These are phyloP conservation scores for Alectoris magna DNA, from an alignment of 2,797 vertebrate genomes.

Conservation along the genomic window DNA sequence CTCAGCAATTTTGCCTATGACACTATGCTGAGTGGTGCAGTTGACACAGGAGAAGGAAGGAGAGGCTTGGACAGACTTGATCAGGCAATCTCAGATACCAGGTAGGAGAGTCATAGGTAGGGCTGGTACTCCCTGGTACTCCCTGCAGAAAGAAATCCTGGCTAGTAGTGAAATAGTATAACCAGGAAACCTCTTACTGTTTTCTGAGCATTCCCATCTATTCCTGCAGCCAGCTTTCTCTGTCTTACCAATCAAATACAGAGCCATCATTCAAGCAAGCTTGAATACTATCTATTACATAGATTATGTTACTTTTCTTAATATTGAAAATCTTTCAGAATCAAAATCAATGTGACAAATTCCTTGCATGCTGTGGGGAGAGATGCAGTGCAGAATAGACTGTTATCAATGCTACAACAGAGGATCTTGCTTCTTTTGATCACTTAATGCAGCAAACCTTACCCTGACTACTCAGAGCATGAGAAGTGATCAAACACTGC, in stretches of 20 bases:
- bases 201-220: background rate
- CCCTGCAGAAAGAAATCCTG: background rate
- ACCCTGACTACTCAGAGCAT: background rate
- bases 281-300: background rate
- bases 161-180: no score
- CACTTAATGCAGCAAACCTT: conserved; percentile 21
- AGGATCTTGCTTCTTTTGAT: conserved; percentile 58
- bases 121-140: background rate
- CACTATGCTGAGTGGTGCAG: no score
- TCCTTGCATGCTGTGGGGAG: background rate
- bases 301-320: background rate
- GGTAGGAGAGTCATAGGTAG: background rate
- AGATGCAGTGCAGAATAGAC: background rate
- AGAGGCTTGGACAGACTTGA: no score
- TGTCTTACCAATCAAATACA: background rate
- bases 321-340: conserved; percentile 13
- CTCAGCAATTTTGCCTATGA: no score
- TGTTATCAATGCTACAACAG: conserved; percentile 11
- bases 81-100: background rate
- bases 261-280: background rate
- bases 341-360: conserved; percentile 36
- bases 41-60: no score
- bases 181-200: no score
- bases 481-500: conserved; percentile 52
- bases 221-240: background rate